Base-by-base conservation (phyloP, 1,140 invertebrate species). In the Vanessa atalanta region DNA sequence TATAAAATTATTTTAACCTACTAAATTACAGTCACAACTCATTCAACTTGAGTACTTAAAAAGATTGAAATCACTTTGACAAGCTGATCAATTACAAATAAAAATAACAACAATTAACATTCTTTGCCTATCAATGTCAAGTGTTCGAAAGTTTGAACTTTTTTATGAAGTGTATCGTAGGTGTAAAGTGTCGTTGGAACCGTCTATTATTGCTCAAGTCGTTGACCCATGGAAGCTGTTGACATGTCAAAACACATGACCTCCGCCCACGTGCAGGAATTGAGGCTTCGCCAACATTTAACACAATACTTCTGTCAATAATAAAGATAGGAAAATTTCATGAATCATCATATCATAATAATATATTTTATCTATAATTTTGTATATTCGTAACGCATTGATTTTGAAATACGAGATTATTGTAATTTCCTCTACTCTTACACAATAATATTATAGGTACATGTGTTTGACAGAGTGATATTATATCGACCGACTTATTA, bases 161-260 rank as follows among this genome's bases (percentile, higher is more conserved):
- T 73, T 60, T 43, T 43, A 43, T 43, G 37, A 73, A 79, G 73
- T 72, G 55, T 68, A 47, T 50, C 65, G 79, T 80, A 76, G 79
- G 79, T 67, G 76, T 74, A 16, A 47, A 77, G 67, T 79, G 68
- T 72, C 65, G 66, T 67, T 75, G 70, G 69, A 51, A 15, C 51
- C 60, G 37, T 31, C 51, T 65, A 48, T 74, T 73, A 64, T 65
- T 70, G 47, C 65, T 70, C 70, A 72, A 74, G 77, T 81, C 79
- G 70, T 72, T 72, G 77, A 74, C 77, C 75, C 23, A 63, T 64
- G 51, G 57, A 70, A 60, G 61, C 66, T 76, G 73, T 81, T 82
- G 80, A 82, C 80, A 82, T 79, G 80, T 82, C 80, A 82, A 82
- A 76, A 79, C 70, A 66, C 65, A 55, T 79, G 78, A 79, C 72